These are phyloP conservation scores for Nymphalis urticae DNA, from an alignment of 2,888 invertebrate species.

Conservation along the genomic window DNA sequence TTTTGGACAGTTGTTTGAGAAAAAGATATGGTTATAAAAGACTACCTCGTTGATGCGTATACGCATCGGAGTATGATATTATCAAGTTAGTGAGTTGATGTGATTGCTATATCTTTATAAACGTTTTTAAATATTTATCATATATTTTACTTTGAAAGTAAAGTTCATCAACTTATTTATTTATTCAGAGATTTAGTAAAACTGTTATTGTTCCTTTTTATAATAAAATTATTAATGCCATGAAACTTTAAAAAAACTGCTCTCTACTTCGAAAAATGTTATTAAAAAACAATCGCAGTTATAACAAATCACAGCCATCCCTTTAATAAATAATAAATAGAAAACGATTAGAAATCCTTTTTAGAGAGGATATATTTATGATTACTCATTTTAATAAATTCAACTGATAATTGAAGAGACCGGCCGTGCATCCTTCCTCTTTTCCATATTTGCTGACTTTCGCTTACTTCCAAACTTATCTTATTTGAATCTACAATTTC, in stretches of 20 bases:
- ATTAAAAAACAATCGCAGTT: neutral
- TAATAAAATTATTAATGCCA: too few relatives aligned
- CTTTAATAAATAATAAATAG: neutral
- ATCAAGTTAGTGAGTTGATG: constrained; percentile 38
- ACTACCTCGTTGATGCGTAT: constrained; percentile 37
- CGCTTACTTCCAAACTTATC: constrained; percentile 30
- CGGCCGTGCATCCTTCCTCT: constrained; percentile 29
- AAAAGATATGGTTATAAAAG: constrained; percentile 43
- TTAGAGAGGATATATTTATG: constrained; percentile 17
- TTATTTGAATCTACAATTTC: constrained; percentile 14
- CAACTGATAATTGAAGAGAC: constrained; percentile 11
- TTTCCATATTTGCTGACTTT: constrained; percentile 34
- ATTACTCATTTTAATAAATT: constrained; percentile 26
- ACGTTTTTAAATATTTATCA: neutral
- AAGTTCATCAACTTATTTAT: neutral
- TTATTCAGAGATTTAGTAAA: neutral
- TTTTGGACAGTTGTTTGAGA: constrained; percentile 57
- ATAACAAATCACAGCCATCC: neutral
- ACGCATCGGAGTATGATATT: constrained; percentile 37
- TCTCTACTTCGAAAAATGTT: too few relatives aligned
- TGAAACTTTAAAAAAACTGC: too few relatives aligned
- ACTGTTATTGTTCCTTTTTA: too few relatives aligned
- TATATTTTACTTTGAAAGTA: neutral
- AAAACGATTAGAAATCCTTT: constrained; percentile 17
- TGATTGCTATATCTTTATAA: constrained; percentile 14